Base-by-base conservation (phyloP, 2,797 vertebrate genomes). In the Peromyscus eremicus region DNA sequence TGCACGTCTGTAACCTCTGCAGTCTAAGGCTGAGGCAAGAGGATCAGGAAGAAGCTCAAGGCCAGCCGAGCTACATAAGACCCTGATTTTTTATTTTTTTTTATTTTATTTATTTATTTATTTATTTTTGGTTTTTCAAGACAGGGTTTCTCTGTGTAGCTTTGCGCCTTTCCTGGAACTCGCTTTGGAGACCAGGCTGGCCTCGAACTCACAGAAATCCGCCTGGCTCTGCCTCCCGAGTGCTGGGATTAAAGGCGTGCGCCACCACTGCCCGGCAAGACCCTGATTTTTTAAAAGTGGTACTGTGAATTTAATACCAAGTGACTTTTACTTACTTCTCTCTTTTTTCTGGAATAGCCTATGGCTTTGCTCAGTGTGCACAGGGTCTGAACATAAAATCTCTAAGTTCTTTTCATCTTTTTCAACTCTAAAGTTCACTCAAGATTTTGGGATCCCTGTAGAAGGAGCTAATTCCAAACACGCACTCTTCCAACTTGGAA, bases 371-470 rank as follows among this genome's bases (percentile, higher is more conserved):
- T 70, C 64, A 27, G 49, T 57, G 23, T 14, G n/a, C n/a, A 5
- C 34, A 37, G 17, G 27, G 7, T 68, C 0, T 70, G 37, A 40
- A 16, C 11, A 32, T 27, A 79, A 71, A 79, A 71, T n/a, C 71
- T 80, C 49, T n/a, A 29, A 60, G 73, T 86, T 94, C n/a, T 95
- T 80, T 82, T 89, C 25, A 76, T 87, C 46, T 76, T 91, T 95
- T 90, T 83, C 46, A 75, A 64, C 76, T 70, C 57, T 70, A 92
- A 97, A 82, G 8, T 82, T 92, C 76, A 93, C 71, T 80, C 34
- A 89, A 71, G 70, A 76, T 29, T 71, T 95, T 49, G 70, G 71
- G 79, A 81, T 70, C 34, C 79, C 70, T 49, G 0, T 55, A 75
- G 46, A 64, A 95, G 82, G 66, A 34, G 49, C 40, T 76, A 17